Evolutionary conservation across 2,113 vertebrate species (phyloP).

Genomic region (Ceyx melanurus): DNA sequence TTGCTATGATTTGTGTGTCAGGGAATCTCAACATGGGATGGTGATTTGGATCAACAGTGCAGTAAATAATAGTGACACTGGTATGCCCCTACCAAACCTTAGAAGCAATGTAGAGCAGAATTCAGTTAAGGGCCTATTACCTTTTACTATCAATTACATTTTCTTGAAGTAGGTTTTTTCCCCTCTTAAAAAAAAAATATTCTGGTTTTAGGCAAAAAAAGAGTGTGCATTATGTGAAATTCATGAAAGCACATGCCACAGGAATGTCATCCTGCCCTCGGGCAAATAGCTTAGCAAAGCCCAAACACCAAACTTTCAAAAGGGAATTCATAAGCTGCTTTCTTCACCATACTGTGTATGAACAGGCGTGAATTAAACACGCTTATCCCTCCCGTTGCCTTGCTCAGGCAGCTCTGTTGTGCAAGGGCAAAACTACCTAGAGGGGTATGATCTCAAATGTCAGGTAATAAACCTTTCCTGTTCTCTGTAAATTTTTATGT

Average conservation of each 20-base stretch:
- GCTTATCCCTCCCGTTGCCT: background rate
- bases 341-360: background rate
- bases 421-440: background rate
- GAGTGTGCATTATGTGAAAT: background rate
- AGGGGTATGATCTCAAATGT: background rate
- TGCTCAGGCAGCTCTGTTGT: background rate
- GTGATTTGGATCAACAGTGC: background rate
- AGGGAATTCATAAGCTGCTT: slow-evolving; percentile 19
- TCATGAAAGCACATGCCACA: slow-evolving; percentile 70
- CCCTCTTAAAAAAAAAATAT: too few species aligned
- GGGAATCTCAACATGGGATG: background rate
- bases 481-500: background rate
- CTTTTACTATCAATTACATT: background rate
- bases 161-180: background rate
- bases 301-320: slow-evolving; percentile 44
- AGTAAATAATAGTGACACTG: background rate
- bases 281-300: slow-evolving; percentile 66
- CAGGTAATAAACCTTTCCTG: slow-evolving; percentile 4
- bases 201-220: background rate
- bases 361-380: background rate
- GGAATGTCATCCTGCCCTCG: slow-evolving; percentile 60
- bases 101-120: background rate
- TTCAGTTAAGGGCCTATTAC: background rate
- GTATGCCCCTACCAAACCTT: background rate
- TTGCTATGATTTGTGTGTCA: background rate